Evolutionary conservation across 2,888 invertebrate genomes (phyloP).

Genomic region (Schizaphis graminum): DNA sequence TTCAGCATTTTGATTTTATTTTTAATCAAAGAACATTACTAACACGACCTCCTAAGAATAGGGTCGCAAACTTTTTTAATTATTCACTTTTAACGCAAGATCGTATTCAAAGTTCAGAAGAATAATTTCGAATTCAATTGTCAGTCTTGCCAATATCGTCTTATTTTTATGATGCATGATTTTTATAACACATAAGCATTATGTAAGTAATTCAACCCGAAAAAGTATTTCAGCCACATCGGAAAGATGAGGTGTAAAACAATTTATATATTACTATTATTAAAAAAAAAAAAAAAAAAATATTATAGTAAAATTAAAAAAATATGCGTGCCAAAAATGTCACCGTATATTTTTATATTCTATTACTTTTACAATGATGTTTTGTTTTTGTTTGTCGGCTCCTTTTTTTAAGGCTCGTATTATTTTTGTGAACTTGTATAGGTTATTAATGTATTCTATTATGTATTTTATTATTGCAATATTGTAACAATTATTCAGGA

Average conservation of each 20-base stretch:
- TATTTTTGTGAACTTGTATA: neutral
- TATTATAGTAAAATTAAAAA: neutral
- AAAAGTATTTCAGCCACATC: neutral
- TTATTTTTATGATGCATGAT: neutral
- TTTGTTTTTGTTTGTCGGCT: neutral
- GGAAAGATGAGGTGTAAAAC: neutral
- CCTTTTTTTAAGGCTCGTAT: neutral
- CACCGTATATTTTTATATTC: neutral
- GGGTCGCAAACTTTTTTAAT: neutral
- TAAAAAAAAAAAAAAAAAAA: neutral
- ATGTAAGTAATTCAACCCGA: neutral
- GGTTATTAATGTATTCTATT: neutral
- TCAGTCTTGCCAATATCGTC: neutral
- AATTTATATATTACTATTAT: neutral
- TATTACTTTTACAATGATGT: neutral
- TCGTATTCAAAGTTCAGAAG: neutral
- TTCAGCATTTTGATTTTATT: neutral
- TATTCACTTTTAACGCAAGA: neutral
- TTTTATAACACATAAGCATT: neutral
- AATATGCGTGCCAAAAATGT: neutral
- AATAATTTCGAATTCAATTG: neutral
- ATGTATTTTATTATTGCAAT: neutral
- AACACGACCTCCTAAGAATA: neutral
- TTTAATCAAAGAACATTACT: constrained; percentile 7
- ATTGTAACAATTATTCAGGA: neutral